Evolutionary conservation across 2,113 vertebrate genomes (phyloP).

Genomic region (Tragelaphus imberbis): DNA sequence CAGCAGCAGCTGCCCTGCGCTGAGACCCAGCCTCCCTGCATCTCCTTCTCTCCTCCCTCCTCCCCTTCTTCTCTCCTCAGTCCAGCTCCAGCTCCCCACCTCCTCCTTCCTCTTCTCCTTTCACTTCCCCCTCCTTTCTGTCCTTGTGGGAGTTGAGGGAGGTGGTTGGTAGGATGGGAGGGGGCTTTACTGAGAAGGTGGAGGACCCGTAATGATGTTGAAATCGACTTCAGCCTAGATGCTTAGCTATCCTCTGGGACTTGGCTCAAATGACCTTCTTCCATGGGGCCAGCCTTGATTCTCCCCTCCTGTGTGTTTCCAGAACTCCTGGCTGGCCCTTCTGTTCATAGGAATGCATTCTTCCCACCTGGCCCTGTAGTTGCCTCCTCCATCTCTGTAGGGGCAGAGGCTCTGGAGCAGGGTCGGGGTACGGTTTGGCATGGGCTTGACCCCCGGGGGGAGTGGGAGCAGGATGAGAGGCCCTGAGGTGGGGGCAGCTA

Average conservation of each 20-base stretch:
- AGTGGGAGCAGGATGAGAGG: background rate
- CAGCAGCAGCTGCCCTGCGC: fast-evolving
- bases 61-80: background rate
- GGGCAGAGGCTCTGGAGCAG: fast-evolving
- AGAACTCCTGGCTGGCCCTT: background rate
- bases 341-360: fast-evolving
- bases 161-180: no score
- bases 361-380: background rate
- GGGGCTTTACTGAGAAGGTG: fast-evolving
- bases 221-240: fast-evolving
- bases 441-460: background rate
- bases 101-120: background rate
- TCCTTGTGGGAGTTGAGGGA: background rate
- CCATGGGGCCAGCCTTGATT: background rate
- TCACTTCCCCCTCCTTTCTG: background rate
- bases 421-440: fast-evolving
- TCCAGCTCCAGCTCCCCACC: background rate
- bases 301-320: background rate
- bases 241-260: background rate
- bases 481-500: background rate
- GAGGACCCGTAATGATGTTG: fast-evolving
- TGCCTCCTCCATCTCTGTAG: background rate
- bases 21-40: fast-evolving
- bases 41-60: background rate
- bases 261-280: background rate